Evolutionary conservation across 2,888 invertebrate species (phyloP).

Genomic region (Lasioglossum zephyrum): DNA sequence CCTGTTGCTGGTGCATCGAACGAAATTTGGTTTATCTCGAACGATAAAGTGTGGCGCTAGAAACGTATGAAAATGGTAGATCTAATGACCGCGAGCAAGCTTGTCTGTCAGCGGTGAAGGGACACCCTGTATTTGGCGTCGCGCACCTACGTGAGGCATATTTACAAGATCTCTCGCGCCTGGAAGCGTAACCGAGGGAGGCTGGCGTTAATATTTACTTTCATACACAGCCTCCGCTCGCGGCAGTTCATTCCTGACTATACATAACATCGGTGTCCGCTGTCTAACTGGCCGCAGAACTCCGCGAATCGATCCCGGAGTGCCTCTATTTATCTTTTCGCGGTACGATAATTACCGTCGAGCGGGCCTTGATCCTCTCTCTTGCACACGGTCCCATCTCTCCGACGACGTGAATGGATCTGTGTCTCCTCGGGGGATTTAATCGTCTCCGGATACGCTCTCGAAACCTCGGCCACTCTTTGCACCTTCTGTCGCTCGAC

Average conservation of each 20-base stretch:
- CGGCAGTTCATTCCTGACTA: conserved; percentile 77
- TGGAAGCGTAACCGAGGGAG: conserved; percentile 73
- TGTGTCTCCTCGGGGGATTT: conserved; percentile 3
- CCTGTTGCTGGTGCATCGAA: too few species aligned
- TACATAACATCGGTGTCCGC: conserved; percentile 69
- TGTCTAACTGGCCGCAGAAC: conserved; percentile 67
- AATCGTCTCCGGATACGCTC: conserved; percentile 8
- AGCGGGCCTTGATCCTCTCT: not conserved
- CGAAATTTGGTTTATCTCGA: too few species aligned
- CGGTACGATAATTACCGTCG: conserved; percentile 27
- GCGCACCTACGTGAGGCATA: conserved; percentile 62
- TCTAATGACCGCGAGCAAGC: not conserved
- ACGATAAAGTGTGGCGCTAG: too few species aligned
- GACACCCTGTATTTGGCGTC: conserved; percentile 16
- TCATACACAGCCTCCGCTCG: conserved; percentile 75
- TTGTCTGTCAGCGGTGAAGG: conserved; percentile 1
- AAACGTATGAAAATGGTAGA: not conserved
- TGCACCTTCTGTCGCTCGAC: conserved; percentile 9
- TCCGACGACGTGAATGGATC: conserved; percentile 4
- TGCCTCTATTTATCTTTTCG: conserved; percentile 31
- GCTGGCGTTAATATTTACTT: conserved; percentile 80
- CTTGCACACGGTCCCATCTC: not conserved
- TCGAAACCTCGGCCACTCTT: conserved; percentile 7
- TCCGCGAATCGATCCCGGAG: conserved; percentile 46
- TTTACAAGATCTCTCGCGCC: conserved; percentile 52